phyloP scores from a whole-genome alignment of 2,113 vertebrate genomes.

The Morphnarchus princeps region DNA sequence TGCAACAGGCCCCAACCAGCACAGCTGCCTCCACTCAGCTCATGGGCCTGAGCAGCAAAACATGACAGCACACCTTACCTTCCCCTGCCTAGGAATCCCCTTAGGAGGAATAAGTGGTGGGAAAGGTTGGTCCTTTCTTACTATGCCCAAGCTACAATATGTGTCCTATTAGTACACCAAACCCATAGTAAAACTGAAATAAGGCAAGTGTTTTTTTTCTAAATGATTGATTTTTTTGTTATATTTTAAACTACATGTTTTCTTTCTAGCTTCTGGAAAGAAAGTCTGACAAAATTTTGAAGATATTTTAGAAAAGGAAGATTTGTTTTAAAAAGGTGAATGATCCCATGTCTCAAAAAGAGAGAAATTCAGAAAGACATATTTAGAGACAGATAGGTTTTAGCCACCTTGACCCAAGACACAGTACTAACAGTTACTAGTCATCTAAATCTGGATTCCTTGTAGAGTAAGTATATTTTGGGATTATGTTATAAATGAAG shows the following conservation, averaged over 20 bases:
- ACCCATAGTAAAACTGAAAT: background rate
- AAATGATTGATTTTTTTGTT: background rate
- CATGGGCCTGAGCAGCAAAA: background rate
- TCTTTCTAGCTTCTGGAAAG: background rate
- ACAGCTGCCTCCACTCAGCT: background rate
- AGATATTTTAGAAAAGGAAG: background rate
- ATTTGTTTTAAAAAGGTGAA: background rate
- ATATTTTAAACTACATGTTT: background rate
- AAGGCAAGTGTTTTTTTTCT: too few species aligned
- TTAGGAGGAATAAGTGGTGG: background rate
- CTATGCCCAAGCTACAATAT: background rate
- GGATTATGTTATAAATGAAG: background rate
- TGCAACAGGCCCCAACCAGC: background rate
- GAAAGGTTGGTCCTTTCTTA: background rate
- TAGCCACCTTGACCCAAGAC: background rate
- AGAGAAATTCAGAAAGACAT: background rate
- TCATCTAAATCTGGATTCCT: background rate
- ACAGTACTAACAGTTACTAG: fast-evolving
- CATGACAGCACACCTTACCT: too few species aligned
- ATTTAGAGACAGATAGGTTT: background rate
- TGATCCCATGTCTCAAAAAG: background rate
- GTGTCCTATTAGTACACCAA: background rate
- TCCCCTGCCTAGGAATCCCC: background rate
- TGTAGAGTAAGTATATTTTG: background rate
- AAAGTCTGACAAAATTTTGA: background rate